phyloP scores from a whole-genome alignment of 2,888 invertebrate species.

The Athalia rosae region DNA sequence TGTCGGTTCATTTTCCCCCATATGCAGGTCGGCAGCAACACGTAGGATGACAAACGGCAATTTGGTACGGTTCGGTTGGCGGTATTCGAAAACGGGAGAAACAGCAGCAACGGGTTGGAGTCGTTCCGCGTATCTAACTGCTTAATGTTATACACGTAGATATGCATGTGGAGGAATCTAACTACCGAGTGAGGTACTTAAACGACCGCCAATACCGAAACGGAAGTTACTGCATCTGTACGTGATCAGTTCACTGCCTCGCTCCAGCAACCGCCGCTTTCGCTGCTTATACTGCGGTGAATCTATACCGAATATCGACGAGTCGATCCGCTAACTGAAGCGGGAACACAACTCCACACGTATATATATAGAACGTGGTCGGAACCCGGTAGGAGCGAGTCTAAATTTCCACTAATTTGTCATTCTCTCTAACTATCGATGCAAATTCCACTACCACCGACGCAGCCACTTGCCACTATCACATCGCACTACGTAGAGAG shows the following conservation, averaged over 20 bases:
- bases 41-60: too few species aligned
- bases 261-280: neutral
- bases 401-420: conserved; percentile 1
- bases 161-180: neutral
- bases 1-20: too few species aligned
- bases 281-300: too few species aligned
- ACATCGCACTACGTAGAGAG: neutral
- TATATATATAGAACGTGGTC: too few species aligned
- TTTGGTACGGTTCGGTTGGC: neutral
- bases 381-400: neutral
- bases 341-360: neutral
- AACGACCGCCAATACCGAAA: conserved; percentile 11
- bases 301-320: neutral
- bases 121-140: neutral
- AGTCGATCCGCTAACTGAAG: conserved; percentile 3
- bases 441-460: neutral
- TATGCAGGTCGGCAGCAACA: too few species aligned
- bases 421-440: conserved; percentile 10
- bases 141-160: neutral
- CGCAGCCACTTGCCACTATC: too few species aligned
- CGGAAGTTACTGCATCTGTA: conserved; percentile 15
- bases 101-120: neutral
- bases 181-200: conserved; percentile 14
- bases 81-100: neutral
- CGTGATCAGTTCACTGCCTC: conserved; percentile 6